phyloP scores from a whole-genome alignment of 2,113 vertebrate species.

The Neotragus moschatus region DNA sequence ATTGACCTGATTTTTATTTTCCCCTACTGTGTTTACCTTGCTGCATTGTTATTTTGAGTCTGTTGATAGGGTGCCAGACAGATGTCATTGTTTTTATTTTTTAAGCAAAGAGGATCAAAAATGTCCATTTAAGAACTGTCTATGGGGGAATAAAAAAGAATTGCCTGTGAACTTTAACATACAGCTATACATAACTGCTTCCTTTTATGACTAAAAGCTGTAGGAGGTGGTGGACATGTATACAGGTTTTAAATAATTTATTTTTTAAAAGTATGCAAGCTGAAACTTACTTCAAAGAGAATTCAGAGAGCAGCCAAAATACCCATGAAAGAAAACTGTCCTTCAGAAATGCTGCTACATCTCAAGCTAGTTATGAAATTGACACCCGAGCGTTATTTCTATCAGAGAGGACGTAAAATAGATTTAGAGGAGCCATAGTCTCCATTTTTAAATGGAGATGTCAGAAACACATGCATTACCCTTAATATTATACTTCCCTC shows the following conservation, averaged over 20 bases:
- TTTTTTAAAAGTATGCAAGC: not conserved
- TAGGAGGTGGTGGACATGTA: not conserved
- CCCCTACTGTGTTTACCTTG: not conserved
- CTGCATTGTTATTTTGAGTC: not conserved
- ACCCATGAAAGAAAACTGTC: not conserved
- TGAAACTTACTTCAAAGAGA: slow-evolving; percentile 16
- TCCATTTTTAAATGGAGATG: not conserved
- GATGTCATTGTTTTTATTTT: not conserved
- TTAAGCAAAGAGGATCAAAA: slow-evolving; percentile 7
- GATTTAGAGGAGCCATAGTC: not conserved
- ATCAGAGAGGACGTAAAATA: not conserved
- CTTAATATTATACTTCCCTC: not conserved
- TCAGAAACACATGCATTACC: not conserved
- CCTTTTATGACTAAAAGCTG: not conserved
- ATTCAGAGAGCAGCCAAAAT: not conserved
- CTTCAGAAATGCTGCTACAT: not conserved
- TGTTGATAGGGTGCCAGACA: not conserved
- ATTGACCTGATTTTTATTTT: not conserved
- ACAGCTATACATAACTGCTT: not conserved
- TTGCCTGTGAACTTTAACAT: not conserved
- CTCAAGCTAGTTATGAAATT: not conserved
- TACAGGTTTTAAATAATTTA: not conserved
- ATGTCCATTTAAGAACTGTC: not conserved
- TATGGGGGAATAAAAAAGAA: not conserved
- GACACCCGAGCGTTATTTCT: not conserved